A percentile compares a stretch with the other conserved stretches of the same genome.
phyloP scores from a whole-genome alignment of 2,113 vertebrate genomes.

The Halichoeres trimaculatus region DNA sequence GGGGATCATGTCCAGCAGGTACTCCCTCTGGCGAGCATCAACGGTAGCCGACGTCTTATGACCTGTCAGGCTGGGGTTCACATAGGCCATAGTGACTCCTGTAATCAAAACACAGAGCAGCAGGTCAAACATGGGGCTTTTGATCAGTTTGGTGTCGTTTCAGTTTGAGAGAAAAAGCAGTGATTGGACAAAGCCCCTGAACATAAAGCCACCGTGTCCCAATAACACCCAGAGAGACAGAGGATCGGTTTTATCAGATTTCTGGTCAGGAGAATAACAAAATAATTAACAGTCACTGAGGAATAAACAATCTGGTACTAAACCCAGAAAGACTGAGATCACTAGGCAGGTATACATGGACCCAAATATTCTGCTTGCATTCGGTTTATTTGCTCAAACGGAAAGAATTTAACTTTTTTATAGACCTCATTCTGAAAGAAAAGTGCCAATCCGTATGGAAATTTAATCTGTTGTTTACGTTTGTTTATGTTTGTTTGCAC shows the following conservation, averaged over 20 bases:
- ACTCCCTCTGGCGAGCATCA: constrained; percentile 95
- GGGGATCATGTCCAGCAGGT: constrained; percentile 97
- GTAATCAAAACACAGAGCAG: constrained; percentile 39
- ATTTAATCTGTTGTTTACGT: no score
- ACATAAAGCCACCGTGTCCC: constrained; percentile 35
- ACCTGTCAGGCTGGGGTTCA: constrained; percentile 90
- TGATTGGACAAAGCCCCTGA: constrained; percentile 23
- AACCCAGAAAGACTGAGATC: constrained; percentile 48
- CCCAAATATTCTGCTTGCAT: no score
- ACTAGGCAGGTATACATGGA: no score
- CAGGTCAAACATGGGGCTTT: constrained; percentile 13
- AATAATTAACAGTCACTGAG: constrained; percentile 34
- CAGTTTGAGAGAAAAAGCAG: neutral
- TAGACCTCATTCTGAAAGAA: no score
- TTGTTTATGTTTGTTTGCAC: no score
- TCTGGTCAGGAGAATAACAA: constrained; percentile 30
- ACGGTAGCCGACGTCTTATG: constrained; percentile 89
- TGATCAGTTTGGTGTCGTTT: neutral
- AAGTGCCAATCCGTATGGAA: no score
- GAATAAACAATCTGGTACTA: constrained; percentile 41
- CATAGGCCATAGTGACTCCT: constrained; percentile 94
- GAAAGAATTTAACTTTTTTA: no score
- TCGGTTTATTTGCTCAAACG: no score
- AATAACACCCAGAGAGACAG: constrained; percentile 39
- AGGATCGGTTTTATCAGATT: neutral